Evolutionary conservation across 2,797 vertebrate genomes (phyloP).

Genomic region (Hemibagrus guttatus): DNA sequence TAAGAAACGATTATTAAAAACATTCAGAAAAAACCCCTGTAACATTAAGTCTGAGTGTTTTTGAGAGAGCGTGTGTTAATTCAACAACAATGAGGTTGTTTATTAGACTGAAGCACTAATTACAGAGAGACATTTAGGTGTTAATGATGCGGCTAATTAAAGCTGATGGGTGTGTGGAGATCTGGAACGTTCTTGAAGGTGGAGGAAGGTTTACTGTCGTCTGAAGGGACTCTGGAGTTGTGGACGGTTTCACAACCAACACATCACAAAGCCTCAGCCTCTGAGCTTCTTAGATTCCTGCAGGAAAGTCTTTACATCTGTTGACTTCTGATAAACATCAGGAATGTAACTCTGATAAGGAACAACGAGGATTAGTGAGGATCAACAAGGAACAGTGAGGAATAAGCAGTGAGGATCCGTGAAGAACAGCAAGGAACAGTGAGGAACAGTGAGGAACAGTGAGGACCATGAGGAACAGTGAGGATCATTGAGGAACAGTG

Average conservation of each 20-base stretch:
- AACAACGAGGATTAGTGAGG: no score
- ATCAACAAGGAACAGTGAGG: no score
- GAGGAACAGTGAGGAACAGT: no score
- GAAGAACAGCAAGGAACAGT: no score
- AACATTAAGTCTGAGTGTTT: neutral
- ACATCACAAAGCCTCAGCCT: constrained; percentile 45
- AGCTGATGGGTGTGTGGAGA: neutral
- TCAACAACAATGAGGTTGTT: neutral
- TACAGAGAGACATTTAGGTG: neutral
- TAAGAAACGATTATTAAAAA: no score
- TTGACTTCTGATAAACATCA: constrained; percentile 49
- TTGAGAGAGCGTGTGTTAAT: neutral
- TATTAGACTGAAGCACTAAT: neutral
- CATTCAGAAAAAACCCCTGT: no score
- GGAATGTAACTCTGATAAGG: constrained; percentile 27
- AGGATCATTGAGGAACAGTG: no score
- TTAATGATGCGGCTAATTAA: neutral
- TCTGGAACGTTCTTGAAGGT: neutral
- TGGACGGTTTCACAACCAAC: constrained; percentile 44
- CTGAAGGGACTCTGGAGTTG: constrained; percentile 32
- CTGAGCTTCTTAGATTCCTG: constrained; percentile 50
- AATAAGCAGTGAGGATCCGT: no score
- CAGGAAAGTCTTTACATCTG: constrained; percentile 47
- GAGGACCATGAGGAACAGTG: no score
- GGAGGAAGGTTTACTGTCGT: constrained; percentile 2